Conservation (phyloP, 2,888 invertebrate genomes). For the Eulithis testata region DNA sequence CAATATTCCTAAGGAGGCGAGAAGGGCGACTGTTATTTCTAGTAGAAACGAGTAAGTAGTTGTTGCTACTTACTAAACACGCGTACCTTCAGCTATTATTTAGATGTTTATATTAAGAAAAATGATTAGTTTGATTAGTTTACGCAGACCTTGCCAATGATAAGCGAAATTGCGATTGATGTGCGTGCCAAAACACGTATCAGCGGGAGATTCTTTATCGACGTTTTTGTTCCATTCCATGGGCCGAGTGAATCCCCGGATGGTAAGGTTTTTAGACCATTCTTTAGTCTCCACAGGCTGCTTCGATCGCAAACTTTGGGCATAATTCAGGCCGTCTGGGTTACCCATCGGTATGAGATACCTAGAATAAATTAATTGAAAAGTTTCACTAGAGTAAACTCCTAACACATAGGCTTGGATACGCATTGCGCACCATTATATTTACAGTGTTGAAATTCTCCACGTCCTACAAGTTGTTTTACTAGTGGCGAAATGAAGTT, state of each 20-base stretch:
- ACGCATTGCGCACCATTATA: too few relatives aligned
- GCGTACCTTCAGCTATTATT: too few relatives aligned
- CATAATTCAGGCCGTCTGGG: constrained; percentile 72
- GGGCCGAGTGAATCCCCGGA: constrained; percentile 55
- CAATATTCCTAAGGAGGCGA: too few relatives aligned
- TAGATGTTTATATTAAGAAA: too few relatives aligned
- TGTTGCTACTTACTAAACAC: too few relatives aligned
- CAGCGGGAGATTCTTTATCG: constrained; percentile 51
- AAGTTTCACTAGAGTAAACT: too few relatives aligned
- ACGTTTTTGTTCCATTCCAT: constrained; percentile 72
- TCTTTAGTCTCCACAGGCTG: constrained; percentile 51
- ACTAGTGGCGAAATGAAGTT: too few relatives aligned
- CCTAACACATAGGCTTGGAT: too few relatives aligned
- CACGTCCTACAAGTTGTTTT: too few relatives aligned
- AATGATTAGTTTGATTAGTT: not conserved
- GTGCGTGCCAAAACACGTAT: constrained; percentile 71
- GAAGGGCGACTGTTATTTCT: too few relatives aligned
- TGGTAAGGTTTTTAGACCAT: constrained; percentile 65
- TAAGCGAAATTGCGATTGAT: constrained; percentile 78
- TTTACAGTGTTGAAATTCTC: too few relatives aligned
- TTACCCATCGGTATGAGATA: constrained; percentile 75
- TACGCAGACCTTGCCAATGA: constrained; percentile 75
- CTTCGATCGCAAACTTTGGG: constrained; percentile 53
- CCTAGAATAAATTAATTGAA: constrained; percentile 51
- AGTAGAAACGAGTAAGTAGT: too few relatives aligned